Conservation (phyloP, 2,797 vertebrate genomes). For the Psittacula echo region DNA sequence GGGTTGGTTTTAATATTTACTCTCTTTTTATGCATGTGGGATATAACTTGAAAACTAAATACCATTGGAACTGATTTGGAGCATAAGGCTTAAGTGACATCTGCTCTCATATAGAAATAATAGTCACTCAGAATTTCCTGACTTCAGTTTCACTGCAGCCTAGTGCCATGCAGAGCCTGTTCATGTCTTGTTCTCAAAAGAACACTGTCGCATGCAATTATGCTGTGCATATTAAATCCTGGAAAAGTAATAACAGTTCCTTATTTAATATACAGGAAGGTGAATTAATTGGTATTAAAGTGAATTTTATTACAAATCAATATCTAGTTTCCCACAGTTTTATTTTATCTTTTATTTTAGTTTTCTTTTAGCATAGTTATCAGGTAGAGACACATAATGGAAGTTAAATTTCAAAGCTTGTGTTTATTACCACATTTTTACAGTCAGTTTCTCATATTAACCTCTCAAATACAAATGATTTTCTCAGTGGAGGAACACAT, state of each 20-base stretch:
- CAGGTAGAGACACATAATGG: neutral
- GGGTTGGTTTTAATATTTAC: neutral
- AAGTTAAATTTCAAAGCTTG: neutral
- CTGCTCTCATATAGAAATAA: neutral
- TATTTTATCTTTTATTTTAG: conserved; percentile 9
- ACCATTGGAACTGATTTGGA: neutral
- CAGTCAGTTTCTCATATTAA: neutral
- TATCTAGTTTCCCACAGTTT: neutral
- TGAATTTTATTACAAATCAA: conserved; percentile 26
- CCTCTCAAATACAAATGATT: neutral
- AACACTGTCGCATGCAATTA: neutral
- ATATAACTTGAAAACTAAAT: neutral
- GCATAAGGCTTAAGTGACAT: neutral
- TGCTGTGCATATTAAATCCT: neutral
- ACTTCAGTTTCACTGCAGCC: neutral
- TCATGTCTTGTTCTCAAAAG: neutral
- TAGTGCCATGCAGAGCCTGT: neutral
- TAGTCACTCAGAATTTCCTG: neutral
- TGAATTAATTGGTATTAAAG: conserved; percentile 54
- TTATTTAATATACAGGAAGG: conserved; percentile 25
- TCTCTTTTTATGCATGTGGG: neutral
- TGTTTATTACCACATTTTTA: conserved; percentile 11
- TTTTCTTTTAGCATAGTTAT: conserved; percentile 35
- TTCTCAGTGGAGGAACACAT: neutral
- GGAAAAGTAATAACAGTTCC: neutral